Base-by-base conservation (phyloP, 2,888 invertebrate genomes). In the Apamea monoglypha region DNA sequence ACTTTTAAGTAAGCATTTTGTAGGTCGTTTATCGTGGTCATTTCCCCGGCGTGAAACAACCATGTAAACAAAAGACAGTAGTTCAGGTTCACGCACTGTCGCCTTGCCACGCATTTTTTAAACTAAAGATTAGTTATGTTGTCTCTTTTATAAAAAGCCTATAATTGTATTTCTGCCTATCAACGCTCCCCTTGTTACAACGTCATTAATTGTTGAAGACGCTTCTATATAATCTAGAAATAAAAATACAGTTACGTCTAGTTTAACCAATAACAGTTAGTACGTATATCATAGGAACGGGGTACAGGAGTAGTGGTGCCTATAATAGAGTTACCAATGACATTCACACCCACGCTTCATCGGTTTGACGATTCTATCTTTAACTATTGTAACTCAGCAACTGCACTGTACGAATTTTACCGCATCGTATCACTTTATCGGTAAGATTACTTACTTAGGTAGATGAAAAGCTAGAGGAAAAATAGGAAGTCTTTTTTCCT, bases 11-110 rank as follows among this genome's bases (percentile, higher is more conserved):
- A 92, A 92, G 89, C 92, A 92, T 93, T 95, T 95, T 94, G 94
- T 96, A 94, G 95, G 95, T 95, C 95, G 93, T 93, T 93, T 92
- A 93, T 93, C 93, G 95, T 93, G 92, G 93, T 93, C 94, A 93
- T 93, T 94, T 93, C 93, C 93, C 92, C 90, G 86, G 87, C 90
- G 92, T 90, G 90, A 89, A 82, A 81, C 75, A 70, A 80, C 47
- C 56, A 76, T 81, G 83, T 76, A 83, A 76, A 87, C 78, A 83
- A 78, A 82, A 76, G 56, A 71, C 87, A 87, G 88, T 84, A 87
- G 83, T 80, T 78, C 81, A 84, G 85, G 78, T 84, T 72, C 73
- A 87, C 66, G 87, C 78, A 74, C 71, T 66, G 61, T 40, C 50
- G 76, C 66, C 16, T 36, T 56, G 74, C 66, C 14, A 76, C 59